Conservation (phyloP, 2,888 invertebrate species). For the Scaptomyza caliginosa region DNA sequence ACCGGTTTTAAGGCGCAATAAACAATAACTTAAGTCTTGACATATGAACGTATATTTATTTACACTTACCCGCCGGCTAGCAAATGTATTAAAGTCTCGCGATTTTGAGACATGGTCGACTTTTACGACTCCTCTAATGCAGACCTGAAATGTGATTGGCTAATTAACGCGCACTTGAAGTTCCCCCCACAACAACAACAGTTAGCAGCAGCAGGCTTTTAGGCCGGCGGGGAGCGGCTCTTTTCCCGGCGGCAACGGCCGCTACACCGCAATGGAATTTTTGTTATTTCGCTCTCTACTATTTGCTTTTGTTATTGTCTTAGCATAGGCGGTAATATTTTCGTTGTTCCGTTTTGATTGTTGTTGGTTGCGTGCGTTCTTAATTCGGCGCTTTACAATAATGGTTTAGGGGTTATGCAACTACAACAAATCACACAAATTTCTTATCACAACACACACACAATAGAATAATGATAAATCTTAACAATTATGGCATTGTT, state of each 20-base stretch:
- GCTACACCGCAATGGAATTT: slow-evolving; percentile 48
- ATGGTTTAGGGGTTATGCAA: slow-evolving; percentile 50
- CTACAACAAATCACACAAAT: slow-evolving; percentile 37
- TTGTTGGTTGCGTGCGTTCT: slow-evolving; percentile 34
- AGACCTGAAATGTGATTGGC: slow-evolving; percentile 5
- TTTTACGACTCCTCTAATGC: not conserved
- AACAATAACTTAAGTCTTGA: slow-evolving; percentile 18
- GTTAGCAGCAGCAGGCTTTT: slow-evolving; percentile 17
- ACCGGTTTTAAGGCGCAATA: slow-evolving; percentile 48
- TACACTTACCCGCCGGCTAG: slow-evolving; percentile 96
- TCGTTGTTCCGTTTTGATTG: slow-evolving; percentile 5
- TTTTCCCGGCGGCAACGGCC: slow-evolving; percentile 52
- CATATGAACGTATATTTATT: slow-evolving; percentile 6
- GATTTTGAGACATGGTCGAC: slow-evolving; percentile 84
- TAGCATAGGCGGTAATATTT: slow-evolving; percentile 26
- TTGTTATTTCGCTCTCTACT: slow-evolving; percentile 22
- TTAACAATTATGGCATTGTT: slow-evolving; percentile 2
- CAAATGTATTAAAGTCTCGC: slow-evolving; percentile 96
- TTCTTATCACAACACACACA: slow-evolving; percentile 40
- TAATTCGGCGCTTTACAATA: slow-evolving; percentile 51
- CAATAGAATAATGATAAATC: not conserved
- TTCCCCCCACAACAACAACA: slow-evolving; percentile 7
- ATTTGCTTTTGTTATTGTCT: slow-evolving; percentile 25
- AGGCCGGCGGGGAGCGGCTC: slow-evolving; percentile 35
- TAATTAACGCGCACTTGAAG: slow-evolving; percentile 42